Base-by-base conservation (phyloP, 2,888 invertebrate species). In the Temnothorax unifasciatus region DNA sequence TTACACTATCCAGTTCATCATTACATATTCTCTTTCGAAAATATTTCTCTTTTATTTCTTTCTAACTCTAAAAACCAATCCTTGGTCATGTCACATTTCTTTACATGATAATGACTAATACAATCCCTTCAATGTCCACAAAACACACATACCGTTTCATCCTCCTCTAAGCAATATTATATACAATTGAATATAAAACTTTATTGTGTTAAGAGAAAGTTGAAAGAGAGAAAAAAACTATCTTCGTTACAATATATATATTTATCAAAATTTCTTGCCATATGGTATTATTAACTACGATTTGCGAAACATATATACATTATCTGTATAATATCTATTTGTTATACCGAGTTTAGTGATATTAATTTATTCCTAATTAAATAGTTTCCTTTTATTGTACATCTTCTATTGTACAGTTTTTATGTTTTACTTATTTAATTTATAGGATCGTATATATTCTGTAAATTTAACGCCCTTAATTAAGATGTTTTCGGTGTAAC, bases 311-410 rank as follows among this genome's bases (percentile, higher is more conserved):
- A 38, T 4, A 63, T 5, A 13, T 64, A 64, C n/a, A 64, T 52
- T 47, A 63, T 5, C 15, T 61, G 50, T 8, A 41, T 64, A 52
- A 41, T 64, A 52, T 34, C 13, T 50, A 11, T 18, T 74, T 73
- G 5, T 73, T 73, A 54, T n/a, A 59, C 44, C n/a, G n/a, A 74
- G 3, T 74, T 74, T 74, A 34, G 15, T 61, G n/a, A 59, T n/a
- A 74, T 61, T 34, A 29, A 74, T 74, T 44, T 5, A 76, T 25
- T 41, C 38, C 13, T 66, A 76, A 66, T 54, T 52, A 25, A 75
- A 21, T n/a, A 6, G 2, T 18, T 8, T 44, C 18, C n/a, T 52
- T 76, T 64, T 18, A 50, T 3, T 15, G 11, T 47, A 34, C 57
- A 77, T 5, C 9, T 74, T n/a, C 44, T 77, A 44, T 44, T 44